Evolutionary conservation across 2,797 vertebrate species (phyloP), one percentile per base, ranked within the genome.

Genomic region (Chaetodon trifasciatus): DNA sequence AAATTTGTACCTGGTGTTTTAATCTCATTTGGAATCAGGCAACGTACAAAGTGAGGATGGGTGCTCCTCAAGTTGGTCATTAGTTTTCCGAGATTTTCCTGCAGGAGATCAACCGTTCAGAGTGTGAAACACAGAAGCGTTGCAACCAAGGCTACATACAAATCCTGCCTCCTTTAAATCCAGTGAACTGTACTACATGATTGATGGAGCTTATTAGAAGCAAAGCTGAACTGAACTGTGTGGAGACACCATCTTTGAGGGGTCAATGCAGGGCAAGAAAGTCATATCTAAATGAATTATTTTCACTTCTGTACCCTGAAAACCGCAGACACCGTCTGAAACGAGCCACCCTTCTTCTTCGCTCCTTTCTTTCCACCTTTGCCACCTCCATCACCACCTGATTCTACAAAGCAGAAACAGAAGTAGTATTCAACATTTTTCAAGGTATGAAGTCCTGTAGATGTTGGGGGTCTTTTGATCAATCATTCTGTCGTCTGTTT

Each of bases 311-410:
- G 58, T 95, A 97, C 97, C 94, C 97, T 95, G 91, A 97, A 97
- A 67, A 97, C 95, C 81, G 96, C 96, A 57, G 97, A 97, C 73
- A 97, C 96, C 0, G 97, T 97, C 91, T 97, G 97, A 89, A 97
- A 97, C 0, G 97, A 97, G 47, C 96, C 96, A 3, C 97, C 97
- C 88, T 97, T 98, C 94, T 97, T 97, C 93, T 98, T 97, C 3
- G 75, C 93, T 37, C 91, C 96, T 79, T 97, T 97, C 82, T 97
- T 97, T 67, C 68, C 90, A 10, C 72, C 88, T 64, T 94, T 91
- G 24, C 85, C 79, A 23, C 67, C 76, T 86, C 68, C 80, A 16
- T 91, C 89, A 19, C 81, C 89, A 7, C 84, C 56, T 0, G 90
- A 76, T n/a, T 91, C 92, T 93, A 91, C 61, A 70, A 15, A 56